phyloP scores from a whole-genome alignment of 1,140 invertebrate genomes.

The Heliconius eleuchia region DNA sequence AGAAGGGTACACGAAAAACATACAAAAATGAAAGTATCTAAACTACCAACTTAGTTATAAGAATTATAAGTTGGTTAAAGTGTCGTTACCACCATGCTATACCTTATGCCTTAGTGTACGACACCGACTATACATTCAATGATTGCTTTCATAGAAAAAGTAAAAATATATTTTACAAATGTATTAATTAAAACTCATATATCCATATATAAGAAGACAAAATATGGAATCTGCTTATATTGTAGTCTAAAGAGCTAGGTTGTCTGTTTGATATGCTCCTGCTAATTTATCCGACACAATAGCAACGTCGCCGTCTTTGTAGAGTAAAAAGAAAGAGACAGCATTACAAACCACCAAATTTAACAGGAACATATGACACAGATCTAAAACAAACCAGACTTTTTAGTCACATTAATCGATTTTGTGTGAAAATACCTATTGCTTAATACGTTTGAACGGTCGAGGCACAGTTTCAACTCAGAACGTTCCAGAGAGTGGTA shows the following conservation, averaged over 20 bases:
- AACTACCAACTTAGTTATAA: not conserved
- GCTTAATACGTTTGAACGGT: not conserved
- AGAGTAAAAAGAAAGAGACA: not conserved
- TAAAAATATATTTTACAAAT: constrained; percentile 1
- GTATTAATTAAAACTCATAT: not conserved
- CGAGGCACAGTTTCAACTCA: not conserved
- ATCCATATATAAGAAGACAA: not conserved
- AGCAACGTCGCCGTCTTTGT: not conserved
- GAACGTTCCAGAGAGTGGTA: not conserved
- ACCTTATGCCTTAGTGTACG: not conserved
- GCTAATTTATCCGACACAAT: not conserved
- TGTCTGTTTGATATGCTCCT: not conserved
- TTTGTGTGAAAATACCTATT: constrained; percentile 2
- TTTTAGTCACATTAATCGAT: not conserved
- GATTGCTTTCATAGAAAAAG: constrained; percentile 2
- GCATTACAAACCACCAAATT: not conserved
- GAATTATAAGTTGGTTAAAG: not conserved
- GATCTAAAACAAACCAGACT: not conserved
- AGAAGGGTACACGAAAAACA: not conserved
- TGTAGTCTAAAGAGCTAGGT: not conserved
- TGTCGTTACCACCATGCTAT: not conserved
- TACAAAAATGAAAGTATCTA: not conserved
- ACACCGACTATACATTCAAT: not conserved
- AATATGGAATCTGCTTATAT: not conserved
- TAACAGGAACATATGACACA: not conserved